Base-by-base conservation (phyloP, 37 sponge, comb jelly and placozoan genomes). In the Beroe forskalii region DNA sequence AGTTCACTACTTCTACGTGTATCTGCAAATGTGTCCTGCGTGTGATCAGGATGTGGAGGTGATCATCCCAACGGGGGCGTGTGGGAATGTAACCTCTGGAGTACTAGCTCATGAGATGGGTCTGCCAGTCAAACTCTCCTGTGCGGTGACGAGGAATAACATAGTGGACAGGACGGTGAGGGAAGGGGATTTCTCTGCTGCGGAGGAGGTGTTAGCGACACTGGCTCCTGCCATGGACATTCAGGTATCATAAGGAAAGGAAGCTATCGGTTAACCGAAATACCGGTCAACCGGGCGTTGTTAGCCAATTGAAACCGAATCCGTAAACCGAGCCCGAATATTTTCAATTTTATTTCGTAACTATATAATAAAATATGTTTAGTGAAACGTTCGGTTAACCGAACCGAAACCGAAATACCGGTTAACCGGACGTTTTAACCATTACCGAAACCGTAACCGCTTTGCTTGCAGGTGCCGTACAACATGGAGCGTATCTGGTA, bases 401-500 rank as follows among this genome's bases (percentile, higher is more conserved):
- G n/a, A n/a, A n/a, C n/a, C n/a, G n/a, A n/a, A n/a, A n/a, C n/a
- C n/a, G n/a, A n/a, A n/a, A n/a, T n/a, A n/a, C n/a, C n/a, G n/a
- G n/a, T n/a, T n/a, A n/a, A n/a, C n/a, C n/a, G n/a, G n/a, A n/a
- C n/a, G n/a, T n/a, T n/a, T n/a, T n/a, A n/a, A n/a, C n/a, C 60
- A 55, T 55, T 55, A 9, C 60, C 9, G 17, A 55, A 55, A 55
- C 9, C 9, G 17, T 55, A 55, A 55, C 60, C 17, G 9, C 17
- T 55, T 17, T 55, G 60, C 60, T 55, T 17, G 17, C 40, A 67
- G 37, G 42, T 80, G 0, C 94, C 94, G 24, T 90, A 93, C 92
- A 94, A 94, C 69, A 93, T 94, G 39, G 94, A 94, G 83, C 69
- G 94, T n/a, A 60, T 94, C 0, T 80, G 91, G 48, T 93, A 91